A percentile compares a stretch with the other conserved stretches of the same genome.
Conservation (phyloP, 2,888 invertebrate genomes). For the Caenorhabditis virilis region DNA sequence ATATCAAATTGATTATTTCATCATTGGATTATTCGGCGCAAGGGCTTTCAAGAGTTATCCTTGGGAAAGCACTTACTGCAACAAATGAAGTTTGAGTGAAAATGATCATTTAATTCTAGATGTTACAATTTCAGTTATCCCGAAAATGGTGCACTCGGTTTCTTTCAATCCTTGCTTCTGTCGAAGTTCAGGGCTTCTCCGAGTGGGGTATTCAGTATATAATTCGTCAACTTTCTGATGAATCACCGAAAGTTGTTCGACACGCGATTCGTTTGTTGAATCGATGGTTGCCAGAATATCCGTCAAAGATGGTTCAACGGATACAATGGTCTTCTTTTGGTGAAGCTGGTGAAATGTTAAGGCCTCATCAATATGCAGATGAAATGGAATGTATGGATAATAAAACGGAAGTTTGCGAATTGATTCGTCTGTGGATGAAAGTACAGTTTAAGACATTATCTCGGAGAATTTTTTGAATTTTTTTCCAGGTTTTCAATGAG, state of each 20-base stretch:
- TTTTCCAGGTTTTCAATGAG: slow-evolving; percentile 69
- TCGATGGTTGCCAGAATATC: slow-evolving; percentile 28
- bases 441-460: slow-evolving; percentile 10
- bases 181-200: slow-evolving; percentile 73
- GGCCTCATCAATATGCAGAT: slow-evolving; percentile 47
- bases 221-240: slow-evolving; percentile 83
- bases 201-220: slow-evolving; percentile 85
- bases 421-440: slow-evolving; percentile 53
- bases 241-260: slow-evolving; percentile 75
- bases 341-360: slow-evolving; percentile 57
- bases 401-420: slow-evolving; percentile 36
- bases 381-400: slow-evolving; percentile 44
- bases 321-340: slow-evolving; percentile 45
- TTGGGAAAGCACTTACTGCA: slow-evolving; percentile 72
- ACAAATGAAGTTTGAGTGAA: slow-evolving; percentile 24
- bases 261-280: slow-evolving; percentile 44
- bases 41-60: slow-evolving; percentile 74
- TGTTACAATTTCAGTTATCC: slow-evolving; percentile 28
- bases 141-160: slow-evolving; percentile 89
- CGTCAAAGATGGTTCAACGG: slow-evolving; percentile 14
- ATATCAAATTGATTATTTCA: slow-evolving; percentile 89
- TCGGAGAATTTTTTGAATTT: background rate
- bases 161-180: slow-evolving; percentile 83
- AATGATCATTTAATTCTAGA: background rate
- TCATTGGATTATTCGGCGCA: slow-evolving; percentile 80